Percentiles rank a stretch among this genome's conserved stretches.
These are phyloP conservation scores for Tinamus guttatus DNA, from an alignment of 2,113 vertebrate species.

Conservation along the genomic window DNA sequence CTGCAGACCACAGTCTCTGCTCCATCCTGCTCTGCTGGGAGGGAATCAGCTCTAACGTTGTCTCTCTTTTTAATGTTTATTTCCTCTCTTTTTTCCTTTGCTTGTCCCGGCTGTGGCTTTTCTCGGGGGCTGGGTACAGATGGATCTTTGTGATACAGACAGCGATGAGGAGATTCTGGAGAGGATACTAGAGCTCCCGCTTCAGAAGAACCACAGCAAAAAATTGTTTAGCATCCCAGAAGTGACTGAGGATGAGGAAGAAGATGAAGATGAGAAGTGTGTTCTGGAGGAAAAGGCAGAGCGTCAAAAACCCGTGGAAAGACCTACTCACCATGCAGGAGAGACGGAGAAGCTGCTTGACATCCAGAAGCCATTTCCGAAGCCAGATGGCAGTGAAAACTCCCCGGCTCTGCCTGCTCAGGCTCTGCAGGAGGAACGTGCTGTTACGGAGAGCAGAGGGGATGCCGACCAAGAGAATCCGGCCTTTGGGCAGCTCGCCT, in stretches of 20 bases:
- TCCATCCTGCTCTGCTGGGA: conserved; percentile 59
- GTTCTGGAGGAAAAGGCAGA: not conserved
- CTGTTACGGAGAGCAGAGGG: not conserved
- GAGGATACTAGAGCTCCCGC: conserved; percentile 88
- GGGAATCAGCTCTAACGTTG: conserved; percentile 29
- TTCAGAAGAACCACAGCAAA: conserved; percentile 84
- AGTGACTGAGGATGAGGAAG: conserved; percentile 87
- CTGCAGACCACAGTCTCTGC: conserved; percentile 5
- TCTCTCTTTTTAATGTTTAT: conserved; percentile 54
- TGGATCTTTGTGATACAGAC: conserved; percentile 85
- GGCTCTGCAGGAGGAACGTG: not conserved
- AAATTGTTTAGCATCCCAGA: conserved; percentile 93
- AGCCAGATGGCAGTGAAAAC: not conserved
- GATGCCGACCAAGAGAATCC: not conserved
- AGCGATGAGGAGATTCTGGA: conserved; percentile 94
- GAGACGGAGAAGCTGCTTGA: not conserved
- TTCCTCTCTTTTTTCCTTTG: conserved; percentile 65
- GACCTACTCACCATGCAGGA: not conserved
- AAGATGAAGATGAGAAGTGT: conserved; percentile 76
- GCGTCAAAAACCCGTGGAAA: not conserved
- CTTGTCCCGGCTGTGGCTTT: conserved; percentile 57
- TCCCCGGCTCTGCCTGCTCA: not conserved
- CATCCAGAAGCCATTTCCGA: not conserved
- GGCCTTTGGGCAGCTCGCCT: not conserved
- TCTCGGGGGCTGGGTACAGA: conserved; percentile 75